Conservation (phyloP, 2,113 vertebrate genomes). For the Daboia siamensis region DNA sequence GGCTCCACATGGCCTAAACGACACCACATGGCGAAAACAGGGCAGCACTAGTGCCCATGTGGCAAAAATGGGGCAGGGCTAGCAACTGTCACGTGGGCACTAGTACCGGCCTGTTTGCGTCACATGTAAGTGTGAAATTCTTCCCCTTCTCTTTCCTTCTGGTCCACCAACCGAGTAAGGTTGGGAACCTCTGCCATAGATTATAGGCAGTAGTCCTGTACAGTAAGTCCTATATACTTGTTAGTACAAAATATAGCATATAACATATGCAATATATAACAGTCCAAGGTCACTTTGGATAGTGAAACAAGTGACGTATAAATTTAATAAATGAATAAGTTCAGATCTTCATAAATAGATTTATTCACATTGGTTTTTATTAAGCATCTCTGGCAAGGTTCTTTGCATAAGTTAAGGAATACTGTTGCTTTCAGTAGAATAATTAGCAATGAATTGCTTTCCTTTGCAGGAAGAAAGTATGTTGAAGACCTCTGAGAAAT, state of each 20-base stretch:
- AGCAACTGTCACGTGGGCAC: too few species aligned
- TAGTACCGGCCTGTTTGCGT: too few species aligned
- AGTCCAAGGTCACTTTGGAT: neutral
- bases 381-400: neutral
- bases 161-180: too few species aligned
- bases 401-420: neutral
- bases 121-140: too few species aligned
- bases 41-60: too few species aligned
- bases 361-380: neutral
- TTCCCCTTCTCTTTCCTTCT: too few species aligned
- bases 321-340: neutral
- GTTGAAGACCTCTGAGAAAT: neutral
- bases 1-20: too few species aligned
- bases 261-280: neutral
- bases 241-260: neutral
- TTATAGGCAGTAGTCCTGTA: neutral
- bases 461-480: neutral
- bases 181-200: too few species aligned
- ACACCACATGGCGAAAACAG: too few species aligned
- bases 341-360: neutral
- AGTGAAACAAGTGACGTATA: neutral
- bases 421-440: neutral
- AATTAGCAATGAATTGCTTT: neutral
- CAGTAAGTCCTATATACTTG: neutral
- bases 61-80: too few species aligned